Percentiles rank a stretch among this genome's conserved stretches.
phyloP scores from a whole-genome alignment of 2,888 invertebrate species.

The Leptinotarsa juncta region DNA sequence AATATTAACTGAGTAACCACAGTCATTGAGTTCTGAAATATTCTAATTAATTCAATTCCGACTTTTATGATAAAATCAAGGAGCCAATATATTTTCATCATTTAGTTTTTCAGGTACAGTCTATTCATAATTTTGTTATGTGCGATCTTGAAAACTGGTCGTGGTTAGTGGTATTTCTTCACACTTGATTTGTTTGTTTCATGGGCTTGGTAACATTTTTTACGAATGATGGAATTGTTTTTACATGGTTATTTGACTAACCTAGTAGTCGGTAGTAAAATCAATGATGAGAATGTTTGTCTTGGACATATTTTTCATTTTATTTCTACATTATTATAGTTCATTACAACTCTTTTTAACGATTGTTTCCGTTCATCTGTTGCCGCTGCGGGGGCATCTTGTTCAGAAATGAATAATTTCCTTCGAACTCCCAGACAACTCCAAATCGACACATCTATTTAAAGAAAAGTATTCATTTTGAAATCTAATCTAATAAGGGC shows the following conservation, averaged over 20 bases:
- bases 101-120: conserved; percentile 1
- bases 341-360: no score
- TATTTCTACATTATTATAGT: no score
- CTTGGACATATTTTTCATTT: no score
- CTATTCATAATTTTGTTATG: conserved; percentile 18
- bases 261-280: not conserved
- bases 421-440: no score
- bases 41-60: conserved; percentile 3
- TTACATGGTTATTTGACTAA: not conserved
- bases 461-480: no score
- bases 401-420: no score
- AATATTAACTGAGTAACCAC: conserved; percentile 7
- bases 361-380: no score
- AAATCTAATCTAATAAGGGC: no score
- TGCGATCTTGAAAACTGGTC: conserved; percentile 14
- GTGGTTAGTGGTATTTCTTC: conserved; percentile 8
- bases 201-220: conserved; percentile 19
- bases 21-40: conserved; percentile 9
- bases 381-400: no score
- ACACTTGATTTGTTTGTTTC: conserved; percentile 15
- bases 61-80: conserved; percentile 6
- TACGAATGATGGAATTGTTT: conserved; percentile 17
- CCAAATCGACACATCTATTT: no score
- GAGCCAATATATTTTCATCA: conserved; percentile 11
- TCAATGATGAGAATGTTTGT: not conserved